These are phyloP conservation scores for Stigmatopora nigra DNA, from an alignment of 2,113 vertebrate species.

Conservation along the genomic window DNA sequence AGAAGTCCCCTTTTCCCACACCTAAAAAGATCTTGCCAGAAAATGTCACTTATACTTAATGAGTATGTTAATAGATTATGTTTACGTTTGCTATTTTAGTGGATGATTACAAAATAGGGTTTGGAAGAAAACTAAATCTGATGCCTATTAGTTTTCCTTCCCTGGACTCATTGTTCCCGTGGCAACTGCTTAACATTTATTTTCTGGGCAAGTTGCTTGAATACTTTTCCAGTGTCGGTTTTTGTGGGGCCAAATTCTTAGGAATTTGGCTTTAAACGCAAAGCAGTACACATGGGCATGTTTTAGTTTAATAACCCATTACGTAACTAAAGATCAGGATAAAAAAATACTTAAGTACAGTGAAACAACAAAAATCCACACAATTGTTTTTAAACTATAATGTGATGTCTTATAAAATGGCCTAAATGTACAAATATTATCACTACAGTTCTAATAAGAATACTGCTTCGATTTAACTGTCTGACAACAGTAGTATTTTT, in stretches of 20 bases:
- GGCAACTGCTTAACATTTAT: constrained; percentile 44
- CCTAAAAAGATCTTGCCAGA: not conserved
- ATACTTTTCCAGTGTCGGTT: constrained; percentile 12
- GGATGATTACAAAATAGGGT: constrained; percentile 38
- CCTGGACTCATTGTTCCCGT: constrained; percentile 37
- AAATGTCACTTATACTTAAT: constrained; percentile 18
- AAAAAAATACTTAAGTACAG: too few species aligned
- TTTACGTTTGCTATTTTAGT: constrained; percentile 4
- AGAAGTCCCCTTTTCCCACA: not conserved
- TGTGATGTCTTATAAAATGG: too few species aligned
- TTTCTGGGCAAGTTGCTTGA: constrained; percentile 26
- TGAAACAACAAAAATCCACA: too few species aligned
- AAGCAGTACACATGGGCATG: not conserved
- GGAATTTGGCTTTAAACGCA: not conserved
- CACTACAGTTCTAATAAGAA: not conserved
- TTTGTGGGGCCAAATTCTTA: not conserved
- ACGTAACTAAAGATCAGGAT: not conserved
- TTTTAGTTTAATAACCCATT: not conserved
- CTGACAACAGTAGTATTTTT: not conserved
- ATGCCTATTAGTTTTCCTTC: not conserved
- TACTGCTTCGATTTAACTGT: not conserved
- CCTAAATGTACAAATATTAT: not conserved
- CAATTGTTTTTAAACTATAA: too few species aligned
- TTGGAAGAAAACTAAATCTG: constrained; percentile 38
- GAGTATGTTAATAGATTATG: not conserved